A percentile compares a stretch with the other conserved stretches of the same genome.
Evolutionary conservation across 2,113 vertebrate genomes (phyloP).

Genomic region (Phrynocephalus versicolor): DNA sequence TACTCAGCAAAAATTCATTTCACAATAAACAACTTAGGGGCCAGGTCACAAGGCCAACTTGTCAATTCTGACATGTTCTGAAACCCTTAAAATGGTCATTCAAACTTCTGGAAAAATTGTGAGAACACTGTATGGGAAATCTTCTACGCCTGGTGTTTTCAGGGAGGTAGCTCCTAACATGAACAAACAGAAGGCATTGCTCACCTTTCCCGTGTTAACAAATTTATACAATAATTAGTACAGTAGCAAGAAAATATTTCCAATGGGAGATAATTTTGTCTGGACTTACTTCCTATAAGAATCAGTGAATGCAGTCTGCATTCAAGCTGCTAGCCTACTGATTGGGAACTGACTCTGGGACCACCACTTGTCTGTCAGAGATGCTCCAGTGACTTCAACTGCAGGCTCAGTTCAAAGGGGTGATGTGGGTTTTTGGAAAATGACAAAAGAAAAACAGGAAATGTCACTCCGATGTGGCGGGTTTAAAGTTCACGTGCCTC

Average conservation of each 20-base stretch:
- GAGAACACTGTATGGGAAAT: too few relatives aligned
- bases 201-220: too few relatives aligned
- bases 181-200: too few relatives aligned
- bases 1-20: background rate
- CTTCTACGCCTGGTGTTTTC: too few relatives aligned
- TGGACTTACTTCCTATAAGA: background rate
- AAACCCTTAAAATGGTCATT: too few relatives aligned
- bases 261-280: too few relatives aligned
- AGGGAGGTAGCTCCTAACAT: too few relatives aligned
- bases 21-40: background rate
- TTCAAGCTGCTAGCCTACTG: background rate
- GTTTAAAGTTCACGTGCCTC: background rate
- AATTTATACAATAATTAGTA: too few relatives aligned
- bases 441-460: background rate
- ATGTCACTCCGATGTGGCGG: background rate
- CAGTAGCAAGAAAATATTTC: too few relatives aligned
- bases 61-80: background rate
- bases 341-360: background rate
- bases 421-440: background rate
- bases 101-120: too few relatives aligned
- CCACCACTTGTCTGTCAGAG: background rate
- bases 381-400: background rate
- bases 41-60: background rate
- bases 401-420: background rate
- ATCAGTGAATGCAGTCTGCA: background rate